Evolutionary conservation across 2,797 vertebrate species (phyloP), one percentile per base, ranked within the genome.

Genomic region (Pangasius larnaudii): DNA sequence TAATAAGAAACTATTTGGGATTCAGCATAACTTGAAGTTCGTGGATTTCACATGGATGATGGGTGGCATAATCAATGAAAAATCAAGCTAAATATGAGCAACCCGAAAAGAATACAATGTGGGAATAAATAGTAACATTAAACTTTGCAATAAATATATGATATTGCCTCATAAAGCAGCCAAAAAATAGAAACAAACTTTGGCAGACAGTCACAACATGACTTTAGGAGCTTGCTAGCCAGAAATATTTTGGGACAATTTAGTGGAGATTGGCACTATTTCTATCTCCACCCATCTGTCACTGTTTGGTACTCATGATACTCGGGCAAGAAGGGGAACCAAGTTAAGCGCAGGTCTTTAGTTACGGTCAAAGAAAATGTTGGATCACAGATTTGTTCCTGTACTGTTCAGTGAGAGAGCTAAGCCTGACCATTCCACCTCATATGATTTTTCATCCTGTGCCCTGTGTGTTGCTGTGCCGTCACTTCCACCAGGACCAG

Each of bases 401-500:
- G 22, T 46, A 27, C 24, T 39, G 71, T 74, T 46, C 9, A 46
- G 42, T 11, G 18, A 19, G 75, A 56, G 33, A 78, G 7, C 11
- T 30, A 78, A 30, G 8, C 27, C 30, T 53, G 49, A 53, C 7
- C 46, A 77, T 51, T 53, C 74, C 27, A 30, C 24, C 2, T 30
- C 65, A 16, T 71, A 39, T 75, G 72, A 49, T 75, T 74, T 46
- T 74, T 22, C 71, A 46, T 5, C 67, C 33, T 36, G 33, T 71
- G 22, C 71, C 69, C 24, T 49, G 24, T 53, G n/a, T 27, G 39
- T n/a, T 19, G 33, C 18, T 22, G 61, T 27, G 58, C 39, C 36
- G 88, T 89, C 86, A 88, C 90, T 91, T 85, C 89, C 59, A 86
- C 72, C 71, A 61, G 79, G 49, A n/a, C 46, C 90, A 92, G 86